Evolutionary conservation across 1,140 invertebrate species (phyloP), one percentile per base, ranked within the genome.

Genomic region (Lordiphosa clarofinis): DNA sequence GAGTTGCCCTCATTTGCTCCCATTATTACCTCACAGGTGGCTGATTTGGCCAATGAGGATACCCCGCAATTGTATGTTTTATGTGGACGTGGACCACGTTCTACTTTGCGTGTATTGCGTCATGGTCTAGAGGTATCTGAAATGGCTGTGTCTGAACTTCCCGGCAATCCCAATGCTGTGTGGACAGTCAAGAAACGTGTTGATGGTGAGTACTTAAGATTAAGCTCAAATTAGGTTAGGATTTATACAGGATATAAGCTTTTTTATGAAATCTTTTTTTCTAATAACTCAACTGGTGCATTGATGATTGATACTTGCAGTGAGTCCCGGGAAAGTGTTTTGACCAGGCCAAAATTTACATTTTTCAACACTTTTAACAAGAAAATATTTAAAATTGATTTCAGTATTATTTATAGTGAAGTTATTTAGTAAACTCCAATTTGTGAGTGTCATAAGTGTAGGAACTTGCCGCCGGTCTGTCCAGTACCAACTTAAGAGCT

Each of bases 71-170:
- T 99, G 35, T 99, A 99, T 89, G 95, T 98, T 73, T 91, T 97
- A 2, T 99, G 98, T 91, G 99, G 99, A 0, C 91, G 98, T 62
- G 98, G 98, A 2, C 95, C 98, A 1, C 91, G 98, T 50, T 99
- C 98, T 0, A 95, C 97, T 1, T 78, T 99, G 3, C 90, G 98
- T 81, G 96, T 99, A 1, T 90, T 99, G 3, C 92, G 98, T 39
- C 99, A 99, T 90, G 99, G 99, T 79, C 90, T 99, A 9, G 98
- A 99, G 92, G 98, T 96, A 1, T 97, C 97, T 0, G 99, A 99
- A 90, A 99, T 99, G 98, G 99, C 98, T 73, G 98, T 99, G 3
- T 99, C 98, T 43, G 98, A 99, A 90, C 90, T 99, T 63, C 99
- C 99, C 9, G 98, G 98, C 89, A 99, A 98, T 89, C 99, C 99